These are phyloP conservation scores for Plodia interpunctella DNA, from an alignment of 1,140 invertebrate species.

Conservation along the genomic window DNA sequence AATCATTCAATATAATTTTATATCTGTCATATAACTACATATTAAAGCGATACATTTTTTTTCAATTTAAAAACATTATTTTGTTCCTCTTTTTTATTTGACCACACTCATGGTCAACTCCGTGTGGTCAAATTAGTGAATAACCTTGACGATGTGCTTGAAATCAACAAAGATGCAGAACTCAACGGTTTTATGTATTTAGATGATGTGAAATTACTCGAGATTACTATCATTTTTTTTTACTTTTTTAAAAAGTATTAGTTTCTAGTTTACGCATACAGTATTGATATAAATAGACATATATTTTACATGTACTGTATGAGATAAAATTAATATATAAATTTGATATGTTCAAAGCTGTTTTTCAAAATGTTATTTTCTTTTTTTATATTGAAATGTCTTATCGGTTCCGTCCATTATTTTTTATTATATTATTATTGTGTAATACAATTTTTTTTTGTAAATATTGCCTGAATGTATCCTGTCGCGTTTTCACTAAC, in stretches of 20 bases:
- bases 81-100: no score
- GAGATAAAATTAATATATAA: conserved; percentile 36
- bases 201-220: conserved; percentile 70
- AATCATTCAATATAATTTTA: no score
- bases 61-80: no score
- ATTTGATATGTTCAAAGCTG: conserved; percentile 37
- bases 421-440: conserved; percentile 44
- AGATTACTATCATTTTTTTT: conserved; percentile 67
- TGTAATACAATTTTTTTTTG: conserved; percentile 34
- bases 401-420: conserved; percentile 73
- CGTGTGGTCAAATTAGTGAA: no score
- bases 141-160: conserved; percentile 29
- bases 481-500: conserved; percentile 12
- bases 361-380: conserved; percentile 24
- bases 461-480: conserved; percentile 43
- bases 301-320: conserved; percentile 13
- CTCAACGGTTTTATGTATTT: conserved; percentile 45
- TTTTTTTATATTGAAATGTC: conserved; percentile 37
- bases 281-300: background rate
- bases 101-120: no score
- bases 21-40: no score
- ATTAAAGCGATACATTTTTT: no score
- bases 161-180: conserved; percentile 30
- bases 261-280: conserved; percentile 27
- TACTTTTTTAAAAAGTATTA: conserved; percentile 63